Conservation (phyloP, 2,888 invertebrate genomes). For the Carabus problematicus region DNA sequence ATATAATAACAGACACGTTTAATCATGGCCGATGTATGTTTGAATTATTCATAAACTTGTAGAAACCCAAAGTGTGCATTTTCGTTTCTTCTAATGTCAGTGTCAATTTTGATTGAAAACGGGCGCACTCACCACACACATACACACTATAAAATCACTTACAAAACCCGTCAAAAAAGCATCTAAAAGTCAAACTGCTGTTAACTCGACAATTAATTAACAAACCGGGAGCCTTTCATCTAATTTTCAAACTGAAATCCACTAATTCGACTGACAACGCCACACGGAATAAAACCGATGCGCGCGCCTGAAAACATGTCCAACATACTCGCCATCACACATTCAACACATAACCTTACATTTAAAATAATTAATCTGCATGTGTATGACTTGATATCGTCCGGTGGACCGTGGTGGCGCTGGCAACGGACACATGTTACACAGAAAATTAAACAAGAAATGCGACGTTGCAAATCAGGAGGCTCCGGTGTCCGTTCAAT, state of each 20-base stretch:
- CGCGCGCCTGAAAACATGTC: conserved; percentile 13
- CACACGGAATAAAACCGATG: conserved; percentile 1
- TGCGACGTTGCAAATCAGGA: conserved; percentile 4
- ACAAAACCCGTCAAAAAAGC: too few species aligned
- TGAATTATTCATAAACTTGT: too few species aligned
- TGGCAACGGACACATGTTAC: conserved; percentile 25
- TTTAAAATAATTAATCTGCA: conserved; percentile 24
- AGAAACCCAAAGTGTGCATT: too few species aligned
- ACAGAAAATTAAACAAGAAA: conserved; percentile 11
- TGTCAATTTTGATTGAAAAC: too few species aligned
- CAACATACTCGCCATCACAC: neutral
- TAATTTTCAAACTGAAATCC: conserved; percentile 11
- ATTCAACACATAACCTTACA: neutral
- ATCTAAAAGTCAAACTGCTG: too few species aligned
- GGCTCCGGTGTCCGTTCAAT: conserved; percentile 17
- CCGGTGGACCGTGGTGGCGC: neutral
- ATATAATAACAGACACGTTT: too few species aligned
- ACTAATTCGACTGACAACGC: conserved; percentile 8
- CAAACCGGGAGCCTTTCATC: too few species aligned
- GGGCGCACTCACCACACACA: too few species aligned
- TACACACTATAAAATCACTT: too few species aligned
- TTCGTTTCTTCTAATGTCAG: too few species aligned
- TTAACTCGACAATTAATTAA: too few species aligned
- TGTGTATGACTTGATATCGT: neutral
- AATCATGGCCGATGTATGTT: too few species aligned